phyloP scores from a whole-genome alignment of 2,797 vertebrate genomes.

The Galago senegalensis region DNA sequence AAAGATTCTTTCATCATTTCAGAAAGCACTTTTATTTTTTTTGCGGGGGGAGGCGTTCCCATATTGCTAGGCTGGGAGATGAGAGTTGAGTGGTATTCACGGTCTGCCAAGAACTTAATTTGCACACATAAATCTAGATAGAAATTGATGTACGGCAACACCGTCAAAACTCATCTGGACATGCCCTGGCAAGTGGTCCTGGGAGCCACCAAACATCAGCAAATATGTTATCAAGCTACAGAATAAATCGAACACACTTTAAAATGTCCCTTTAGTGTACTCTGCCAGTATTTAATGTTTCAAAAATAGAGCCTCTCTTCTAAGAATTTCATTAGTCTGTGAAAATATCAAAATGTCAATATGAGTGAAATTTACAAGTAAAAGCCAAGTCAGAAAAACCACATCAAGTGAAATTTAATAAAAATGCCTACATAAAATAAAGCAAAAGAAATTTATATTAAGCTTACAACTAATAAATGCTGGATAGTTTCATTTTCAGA shows the following conservation, averaged over 20 bases:
- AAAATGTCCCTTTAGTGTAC: constrained; percentile 68
- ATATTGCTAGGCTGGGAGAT: not conserved
- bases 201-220: constrained; percentile 60
- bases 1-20: not conserved
- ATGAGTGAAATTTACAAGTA: constrained; percentile 74
- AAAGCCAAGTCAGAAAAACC: constrained; percentile 69
- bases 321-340: constrained; percentile 76
- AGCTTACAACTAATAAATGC: constrained; percentile 66
- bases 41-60: not conserved
- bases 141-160: constrained; percentile 46
- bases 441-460: constrained; percentile 70
- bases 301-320: constrained; percentile 57
- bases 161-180: constrained; percentile 63
- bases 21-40: not conserved
- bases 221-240: constrained; percentile 68
- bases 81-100: not conserved
- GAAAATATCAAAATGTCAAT: constrained; percentile 79
- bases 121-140: constrained; percentile 60
- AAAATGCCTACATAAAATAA: constrained; percentile 74
- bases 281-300: constrained; percentile 77
- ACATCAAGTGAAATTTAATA: constrained; percentile 74
- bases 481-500: constrained; percentile 72
- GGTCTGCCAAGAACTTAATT: constrained; percentile 57
- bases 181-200: not conserved
- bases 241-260: constrained; percentile 75